These are phyloP conservation scores for Spinibarbus caldwelli DNA, from an alignment of 2,797 vertebrate genomes.

Conservation along the genomic window DNA sequence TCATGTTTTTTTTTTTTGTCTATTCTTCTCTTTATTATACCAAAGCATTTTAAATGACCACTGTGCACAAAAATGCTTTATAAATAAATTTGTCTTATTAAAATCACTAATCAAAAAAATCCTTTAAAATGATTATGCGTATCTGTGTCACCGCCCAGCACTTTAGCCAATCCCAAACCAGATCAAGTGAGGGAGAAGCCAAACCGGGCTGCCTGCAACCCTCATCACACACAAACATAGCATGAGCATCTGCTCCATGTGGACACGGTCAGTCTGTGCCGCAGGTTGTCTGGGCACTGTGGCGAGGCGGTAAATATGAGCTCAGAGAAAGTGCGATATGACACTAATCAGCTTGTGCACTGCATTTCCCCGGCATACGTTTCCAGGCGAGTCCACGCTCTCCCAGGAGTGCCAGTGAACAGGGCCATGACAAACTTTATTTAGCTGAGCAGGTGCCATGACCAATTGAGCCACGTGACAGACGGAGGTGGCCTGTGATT, in stretches of 20 bases:
- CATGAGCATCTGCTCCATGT: too few relatives aligned
- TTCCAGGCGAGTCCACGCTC: constrained; percentile 19
- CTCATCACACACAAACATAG: too few relatives aligned
- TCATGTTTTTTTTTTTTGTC: background rate
- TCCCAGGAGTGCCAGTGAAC: constrained; percentile 13
- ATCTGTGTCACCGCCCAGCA: constrained; percentile 81
- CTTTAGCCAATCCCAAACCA: constrained; percentile 75
- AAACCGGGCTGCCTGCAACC: constrained; percentile 64
- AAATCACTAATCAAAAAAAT: too few relatives aligned
- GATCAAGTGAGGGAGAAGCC: constrained; percentile 63
- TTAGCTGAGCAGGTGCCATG: constrained; percentile 38
- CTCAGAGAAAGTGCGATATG: constrained; percentile 54
- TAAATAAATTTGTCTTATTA: background rate
- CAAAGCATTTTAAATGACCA: background rate
- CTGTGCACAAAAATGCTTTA: background rate
- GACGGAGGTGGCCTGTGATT: background rate
- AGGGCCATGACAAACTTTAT: constrained; percentile 45
- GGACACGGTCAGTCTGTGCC: background rate
- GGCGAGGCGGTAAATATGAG: constrained; percentile 49
- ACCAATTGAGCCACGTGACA: constrained; percentile 39
- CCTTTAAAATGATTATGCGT: background rate
- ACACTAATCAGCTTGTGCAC: constrained; percentile 61
- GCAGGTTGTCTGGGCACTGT: constrained; percentile 26
- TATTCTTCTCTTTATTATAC: background rate
- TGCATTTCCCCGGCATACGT: constrained; percentile 39